Conservation (phyloP, 1,140 invertebrate genomes). For the Oncopodura yosiiana region DNA sequence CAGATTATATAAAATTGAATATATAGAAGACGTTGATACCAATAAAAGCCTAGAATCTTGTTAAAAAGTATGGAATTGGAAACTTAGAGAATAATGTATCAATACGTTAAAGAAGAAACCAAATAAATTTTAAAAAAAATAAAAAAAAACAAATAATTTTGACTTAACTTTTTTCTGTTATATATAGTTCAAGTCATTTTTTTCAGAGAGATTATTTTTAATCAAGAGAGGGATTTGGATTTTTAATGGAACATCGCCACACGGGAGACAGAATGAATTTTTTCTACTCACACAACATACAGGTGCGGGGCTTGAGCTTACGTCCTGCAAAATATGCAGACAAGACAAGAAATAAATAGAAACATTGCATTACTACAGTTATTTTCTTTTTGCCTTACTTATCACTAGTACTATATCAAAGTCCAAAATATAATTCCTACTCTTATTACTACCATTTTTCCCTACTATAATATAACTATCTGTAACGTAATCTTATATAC, state of each 20-base stretch:
- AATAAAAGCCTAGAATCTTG: too few species aligned
- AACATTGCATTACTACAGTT: not conserved
- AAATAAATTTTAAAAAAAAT: not conserved
- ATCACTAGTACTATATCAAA: not conserved
- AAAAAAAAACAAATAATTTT: constrained; percentile 4
- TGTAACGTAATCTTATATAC: too few species aligned
- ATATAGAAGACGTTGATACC: too few species aligned
- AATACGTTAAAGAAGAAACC: not conserved
- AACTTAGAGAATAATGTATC: not conserved
- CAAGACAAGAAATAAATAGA: constrained; percentile 13
- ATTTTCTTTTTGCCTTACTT: not conserved
- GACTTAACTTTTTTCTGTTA: constrained; percentile 16
- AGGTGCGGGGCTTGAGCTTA: constrained; percentile 28
- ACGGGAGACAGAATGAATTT: constrained; percentile 31
- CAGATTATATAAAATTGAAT: too few species aligned
- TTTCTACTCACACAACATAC: constrained; percentile 33
- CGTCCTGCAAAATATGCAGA: constrained; percentile 27
- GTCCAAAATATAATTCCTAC: not conserved
- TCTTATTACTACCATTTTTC: not conserved
- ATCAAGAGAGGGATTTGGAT: too few species aligned
- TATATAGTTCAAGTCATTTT: too few species aligned
- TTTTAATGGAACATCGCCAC: too few species aligned
- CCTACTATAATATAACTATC: not conserved
- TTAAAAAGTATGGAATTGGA: too few species aligned
- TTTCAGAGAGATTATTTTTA: too few species aligned